Evolutionary conservation across 2,888 invertebrate genomes (phyloP), one percentile per base, ranked within the genome.

Genomic region (Tachina lurida): DNA sequence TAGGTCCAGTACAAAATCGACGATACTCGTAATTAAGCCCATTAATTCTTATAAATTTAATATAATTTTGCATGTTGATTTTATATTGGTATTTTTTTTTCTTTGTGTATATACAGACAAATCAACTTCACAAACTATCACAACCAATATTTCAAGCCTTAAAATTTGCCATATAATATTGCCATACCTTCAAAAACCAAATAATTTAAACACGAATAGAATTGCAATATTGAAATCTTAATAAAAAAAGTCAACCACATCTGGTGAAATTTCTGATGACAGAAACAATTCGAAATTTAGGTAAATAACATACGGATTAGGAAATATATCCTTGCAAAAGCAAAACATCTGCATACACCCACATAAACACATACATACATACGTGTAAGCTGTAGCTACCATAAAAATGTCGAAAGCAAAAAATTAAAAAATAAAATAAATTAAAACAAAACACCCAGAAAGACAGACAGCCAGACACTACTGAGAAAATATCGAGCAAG

Each of bases 401-500:
- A 78, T 17, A 63, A 78, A 71, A 70, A 73, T 49, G 77, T 13
- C 52, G 47, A 74, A 84, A 43, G 39, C 10, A 22, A 63, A 43
- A 70, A 84, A 41, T 39, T 10, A 22, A 63, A 62, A 52, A 63
- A 68, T 19, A 47, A 74, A 63, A 74, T 73, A 81, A 78, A 82
- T 75, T 75, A 78, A 85, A 63, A 74, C 65, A 78, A 76, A 80
- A 76, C 19, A 52, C 12, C 5, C 31, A 31, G 31, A 12, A 12
- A 62, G 41, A 62, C 10, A 41, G 13, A 22, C 10, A 45, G 12
- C 60, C 13, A 56, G 87, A 88, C 87, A 89, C 89, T 67, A 89
- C 89, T 67, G 49, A 58, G 19, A 70, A 90, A 52, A 15, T 74
- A 15, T 74, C 8, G 49, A 67, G 52, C 91, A 90, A 90, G 90